These are phyloP conservation scores for Drosophila tripunctata DNA, from an alignment of 2,888 invertebrate species.

Conservation along the genomic window DNA sequence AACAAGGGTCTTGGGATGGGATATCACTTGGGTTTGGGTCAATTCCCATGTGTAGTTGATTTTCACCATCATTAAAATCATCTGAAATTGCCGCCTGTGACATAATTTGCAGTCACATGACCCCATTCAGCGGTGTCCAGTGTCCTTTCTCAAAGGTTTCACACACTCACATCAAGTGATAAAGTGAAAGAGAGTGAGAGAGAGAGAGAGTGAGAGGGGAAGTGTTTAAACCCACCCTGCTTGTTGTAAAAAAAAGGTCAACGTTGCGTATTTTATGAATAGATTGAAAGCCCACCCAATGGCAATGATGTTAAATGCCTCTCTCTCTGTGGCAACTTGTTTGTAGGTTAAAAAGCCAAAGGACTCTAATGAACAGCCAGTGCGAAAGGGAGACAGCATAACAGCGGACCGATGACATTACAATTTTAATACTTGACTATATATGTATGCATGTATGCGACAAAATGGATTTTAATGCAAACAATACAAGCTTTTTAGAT, in stretches of 20 bases:
- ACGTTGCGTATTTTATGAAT: conserved; percentile 64
- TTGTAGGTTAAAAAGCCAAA: conserved; percentile 50
- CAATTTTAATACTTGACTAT: conserved; percentile 8
- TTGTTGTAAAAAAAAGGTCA: conserved; percentile 41
- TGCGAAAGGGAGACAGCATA: neutral
- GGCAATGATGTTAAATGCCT: conserved; percentile 58
- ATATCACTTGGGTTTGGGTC: conserved; percentile 11
- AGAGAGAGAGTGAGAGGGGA: neutral
- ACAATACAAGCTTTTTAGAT: neutral
- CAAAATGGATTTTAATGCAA: conserved; percentile 2
- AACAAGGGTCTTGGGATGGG: neutral
- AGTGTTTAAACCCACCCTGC: neutral
- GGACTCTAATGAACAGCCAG: conserved; percentile 47
- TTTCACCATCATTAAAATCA: conserved; percentile 71
- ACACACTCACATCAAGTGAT: conserved; percentile 6
- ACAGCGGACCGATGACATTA: conserved; percentile 7
- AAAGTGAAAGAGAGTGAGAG: neutral
- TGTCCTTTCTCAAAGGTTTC: conserved; percentile 47
- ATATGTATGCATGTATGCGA: too few species aligned
- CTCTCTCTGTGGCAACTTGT: conserved; percentile 18
- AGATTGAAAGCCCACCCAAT: conserved; percentile 49
- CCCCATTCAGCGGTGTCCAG: conserved; percentile 51
- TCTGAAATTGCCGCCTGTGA: conserved; percentile 64
- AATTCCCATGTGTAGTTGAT: conserved; percentile 61
- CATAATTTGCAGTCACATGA: conserved; percentile 69